Evolutionary conservation across 1,140 invertebrate species (phyloP).

Genomic region (Trichomalopsis sarcophagae): DNA sequence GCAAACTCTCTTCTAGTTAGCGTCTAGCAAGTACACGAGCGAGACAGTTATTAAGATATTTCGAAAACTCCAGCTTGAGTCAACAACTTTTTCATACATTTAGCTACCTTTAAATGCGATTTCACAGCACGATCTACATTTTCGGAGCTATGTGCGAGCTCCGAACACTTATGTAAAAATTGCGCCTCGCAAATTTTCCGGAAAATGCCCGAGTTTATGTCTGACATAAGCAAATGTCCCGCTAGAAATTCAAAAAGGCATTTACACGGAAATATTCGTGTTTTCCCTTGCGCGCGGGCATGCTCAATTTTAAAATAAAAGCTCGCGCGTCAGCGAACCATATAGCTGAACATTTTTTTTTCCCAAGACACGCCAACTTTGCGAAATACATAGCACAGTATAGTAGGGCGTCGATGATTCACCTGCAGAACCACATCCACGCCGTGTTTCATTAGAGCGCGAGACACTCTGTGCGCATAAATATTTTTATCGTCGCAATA

Average conservation of each 20-base stretch:
- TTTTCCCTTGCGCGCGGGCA: not conserved
- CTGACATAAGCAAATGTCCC: not conserved
- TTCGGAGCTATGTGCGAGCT: not conserved
- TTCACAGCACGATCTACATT: not conserved
- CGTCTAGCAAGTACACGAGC: not conserved
- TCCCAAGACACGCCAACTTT: not conserved
- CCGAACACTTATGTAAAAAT: not conserved
- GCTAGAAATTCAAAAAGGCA: not conserved
- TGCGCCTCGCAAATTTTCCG: not conserved
- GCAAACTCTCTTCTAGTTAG: not conserved
- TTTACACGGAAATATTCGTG: not conserved
- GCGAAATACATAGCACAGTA: too few relatives aligned
- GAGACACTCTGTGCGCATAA: not conserved
- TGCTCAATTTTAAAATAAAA: not conserved
- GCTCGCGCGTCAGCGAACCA: not conserved
- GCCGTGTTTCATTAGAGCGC: not conserved
- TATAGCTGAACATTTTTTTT: not conserved
- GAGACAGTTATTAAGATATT: not conserved
- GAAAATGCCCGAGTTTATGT: not conserved
- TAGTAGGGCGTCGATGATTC: not conserved
- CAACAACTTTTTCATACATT: not conserved
- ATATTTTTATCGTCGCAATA: constrained; percentile 23
- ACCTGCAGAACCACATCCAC: not conserved
- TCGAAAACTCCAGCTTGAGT: not conserved
- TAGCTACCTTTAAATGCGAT: not conserved